phyloP scores from a whole-genome alignment of 2,113 vertebrate species.

The Hemiscyllium ocellatum region DNA sequence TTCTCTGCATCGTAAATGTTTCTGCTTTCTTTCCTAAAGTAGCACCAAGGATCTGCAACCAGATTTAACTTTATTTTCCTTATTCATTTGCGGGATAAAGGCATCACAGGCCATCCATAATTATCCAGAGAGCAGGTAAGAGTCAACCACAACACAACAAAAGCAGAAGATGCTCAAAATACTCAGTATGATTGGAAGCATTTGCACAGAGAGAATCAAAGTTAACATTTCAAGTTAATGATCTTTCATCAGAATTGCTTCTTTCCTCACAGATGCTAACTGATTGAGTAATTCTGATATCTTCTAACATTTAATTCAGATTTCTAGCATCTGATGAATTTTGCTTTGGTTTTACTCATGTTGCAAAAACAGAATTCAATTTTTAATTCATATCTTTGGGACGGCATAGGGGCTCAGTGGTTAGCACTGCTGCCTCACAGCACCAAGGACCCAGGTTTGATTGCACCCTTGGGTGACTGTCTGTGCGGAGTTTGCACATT shows the following conservation, averaged over 20 bases:
- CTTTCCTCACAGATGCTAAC: neutral
- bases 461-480: too few relatives aligned
- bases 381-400: too few relatives aligned
- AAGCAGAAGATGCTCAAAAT: neutral
- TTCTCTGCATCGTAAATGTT: neutral
- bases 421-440: too few relatives aligned
- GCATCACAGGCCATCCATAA: too few relatives aligned
- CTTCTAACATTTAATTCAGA: neutral
- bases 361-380: neutral
- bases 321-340: neutral
- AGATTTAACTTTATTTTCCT: neutral
- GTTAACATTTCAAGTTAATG: neutral
- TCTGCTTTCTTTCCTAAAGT: neutral
- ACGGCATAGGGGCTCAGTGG: too few relatives aligned
- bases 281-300: too few relatives aligned
- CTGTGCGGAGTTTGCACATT: too few relatives aligned
- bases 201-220: neutral
- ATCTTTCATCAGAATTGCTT: neutral
- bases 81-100: too few relatives aligned
- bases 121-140: too few relatives aligned
- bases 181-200: neutral
- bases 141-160: neutral
- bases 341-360: neutral
- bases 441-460: too few relatives aligned
- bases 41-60: neutral